These are phyloP conservation scores for Nestor notabilis DNA, from an alignment of 2,113 vertebrate genomes.

Conservation along the genomic window DNA sequence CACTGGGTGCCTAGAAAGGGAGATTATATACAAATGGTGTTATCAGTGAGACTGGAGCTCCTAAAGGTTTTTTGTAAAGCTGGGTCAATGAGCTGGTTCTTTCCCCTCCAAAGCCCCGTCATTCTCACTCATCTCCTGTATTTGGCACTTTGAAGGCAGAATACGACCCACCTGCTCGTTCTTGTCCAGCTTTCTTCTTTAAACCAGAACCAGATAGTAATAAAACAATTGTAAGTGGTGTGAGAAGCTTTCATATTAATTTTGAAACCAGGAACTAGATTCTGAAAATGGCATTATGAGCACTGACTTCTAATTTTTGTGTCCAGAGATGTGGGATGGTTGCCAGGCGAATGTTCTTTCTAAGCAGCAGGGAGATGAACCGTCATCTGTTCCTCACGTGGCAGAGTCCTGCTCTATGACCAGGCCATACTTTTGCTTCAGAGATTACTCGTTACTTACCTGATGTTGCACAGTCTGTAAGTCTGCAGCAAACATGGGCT, in stretches of 20 bases:
- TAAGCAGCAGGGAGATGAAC: neutral
- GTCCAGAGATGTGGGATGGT: rapidly evolving
- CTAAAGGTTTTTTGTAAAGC: conserved; percentile 39
- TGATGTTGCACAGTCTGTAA: neutral
- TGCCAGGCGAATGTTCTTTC: neutral
- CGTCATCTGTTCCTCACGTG: neutral
- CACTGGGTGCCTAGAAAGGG: neutral
- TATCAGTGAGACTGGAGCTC: neutral
- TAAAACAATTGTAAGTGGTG: neutral
- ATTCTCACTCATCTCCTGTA: neutral
- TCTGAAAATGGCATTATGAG: neutral
- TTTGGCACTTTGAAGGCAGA: neutral
- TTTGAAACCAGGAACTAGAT: neutral
- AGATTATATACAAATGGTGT: conserved; percentile 47
- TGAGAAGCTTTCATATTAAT: neutral
- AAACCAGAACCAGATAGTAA: neutral
- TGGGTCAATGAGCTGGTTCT: neutral
- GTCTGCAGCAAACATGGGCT: neutral
- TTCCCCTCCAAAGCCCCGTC: neutral
- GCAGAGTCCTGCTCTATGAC: neutral
- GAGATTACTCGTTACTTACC: neutral
- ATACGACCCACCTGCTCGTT: neutral
- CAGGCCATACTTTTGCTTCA: neutral
- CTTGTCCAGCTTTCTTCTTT: neutral
- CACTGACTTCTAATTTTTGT: neutral